Percentiles rank a stretch among this genome's conserved stretches.
phyloP scores from a whole-genome alignment of 2,113 vertebrate genomes.

The Pygoscelis adeliae region DNA sequence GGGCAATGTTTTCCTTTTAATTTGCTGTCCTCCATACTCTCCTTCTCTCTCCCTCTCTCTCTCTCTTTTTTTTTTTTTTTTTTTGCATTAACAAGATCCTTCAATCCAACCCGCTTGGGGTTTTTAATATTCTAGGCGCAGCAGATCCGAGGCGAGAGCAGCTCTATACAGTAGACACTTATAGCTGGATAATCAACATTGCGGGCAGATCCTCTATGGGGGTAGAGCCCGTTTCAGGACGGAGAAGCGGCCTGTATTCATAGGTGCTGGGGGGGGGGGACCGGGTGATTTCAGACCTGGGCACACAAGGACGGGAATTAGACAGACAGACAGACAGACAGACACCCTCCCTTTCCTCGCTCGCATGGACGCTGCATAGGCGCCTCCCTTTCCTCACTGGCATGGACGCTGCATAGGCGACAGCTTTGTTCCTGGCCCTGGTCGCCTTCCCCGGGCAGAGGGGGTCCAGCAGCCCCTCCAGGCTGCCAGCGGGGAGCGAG shows the following conservation, averaged over 20 bases:
- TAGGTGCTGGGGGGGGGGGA: not conserved
- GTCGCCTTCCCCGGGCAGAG: not conserved
- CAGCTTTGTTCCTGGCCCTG: not conserved
- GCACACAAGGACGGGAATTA: not conserved
- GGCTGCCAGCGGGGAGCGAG: not conserved
- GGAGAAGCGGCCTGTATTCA: constrained; percentile 66
- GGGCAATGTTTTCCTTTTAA: constrained; percentile 71
- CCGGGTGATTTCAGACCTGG: not conserved
- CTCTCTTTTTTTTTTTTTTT: not conserved
- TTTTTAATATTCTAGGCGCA: constrained; percentile 71
- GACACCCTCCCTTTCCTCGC: not conserved
- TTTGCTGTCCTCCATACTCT: constrained; percentile 76
- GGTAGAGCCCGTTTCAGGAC: not conserved
- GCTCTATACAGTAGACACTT: constrained; percentile 73
- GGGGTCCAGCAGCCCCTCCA: not conserved
- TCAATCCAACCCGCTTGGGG: constrained; percentile 36
- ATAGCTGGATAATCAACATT: constrained; percentile 74
- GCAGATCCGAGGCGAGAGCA: constrained; percentile 70
- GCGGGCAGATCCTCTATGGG: constrained; percentile 50
- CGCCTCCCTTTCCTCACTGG: not conserved
- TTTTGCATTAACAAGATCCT: constrained; percentile 49
- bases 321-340: not conserved
- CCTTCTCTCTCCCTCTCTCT: not conserved
- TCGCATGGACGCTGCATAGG: not conserved
- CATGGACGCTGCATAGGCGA: not conserved